These are phyloP conservation scores for Sitta carolinensis DNA, from an alignment of 2,797 vertebrate genomes.

Conservation along the genomic window DNA sequence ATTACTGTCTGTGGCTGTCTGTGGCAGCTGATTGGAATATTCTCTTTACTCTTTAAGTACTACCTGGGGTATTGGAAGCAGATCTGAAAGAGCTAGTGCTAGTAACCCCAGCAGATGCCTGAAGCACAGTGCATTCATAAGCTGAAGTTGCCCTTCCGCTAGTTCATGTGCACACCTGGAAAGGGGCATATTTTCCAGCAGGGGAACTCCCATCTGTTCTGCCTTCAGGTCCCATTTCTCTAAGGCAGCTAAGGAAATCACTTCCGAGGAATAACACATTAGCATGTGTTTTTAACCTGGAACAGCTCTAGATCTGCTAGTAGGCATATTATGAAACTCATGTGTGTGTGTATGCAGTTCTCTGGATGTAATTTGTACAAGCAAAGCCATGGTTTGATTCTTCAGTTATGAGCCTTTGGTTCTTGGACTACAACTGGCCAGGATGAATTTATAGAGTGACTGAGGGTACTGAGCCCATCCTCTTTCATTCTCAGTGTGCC, in stretches of 20 bases:
- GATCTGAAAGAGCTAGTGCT: conserved; percentile 46
- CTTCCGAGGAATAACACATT: conserved; percentile 32
- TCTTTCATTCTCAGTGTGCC: background rate
- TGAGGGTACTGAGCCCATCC: background rate
- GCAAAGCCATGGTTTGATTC: background rate
- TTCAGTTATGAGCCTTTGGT: background rate
- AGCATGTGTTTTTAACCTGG: conserved; percentile 62
- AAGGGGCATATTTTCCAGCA: conserved; percentile 50
- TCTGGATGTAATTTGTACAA: conserved; percentile 41
- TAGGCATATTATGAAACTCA: conserved; percentile 25
- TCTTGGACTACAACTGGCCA: background rate
- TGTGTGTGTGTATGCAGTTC: background rate
- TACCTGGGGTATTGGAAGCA: conserved; percentile 46
- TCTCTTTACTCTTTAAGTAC: conserved; percentile 33
- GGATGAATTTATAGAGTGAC: background rate
- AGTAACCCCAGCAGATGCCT: conserved; percentile 48
- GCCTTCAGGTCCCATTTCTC: conserved; percentile 51
- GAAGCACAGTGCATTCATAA: conserved; percentile 8
- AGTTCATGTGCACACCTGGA: conserved; percentile 36
- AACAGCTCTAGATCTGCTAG: conserved; percentile 54
- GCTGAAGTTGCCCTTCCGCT: conserved; percentile 3
- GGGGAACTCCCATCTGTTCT: conserved; percentile 25
- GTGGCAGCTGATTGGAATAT: conserved; percentile 40
- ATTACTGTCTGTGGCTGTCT: conserved; percentile 14
- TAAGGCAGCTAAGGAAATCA: conserved; percentile 50